Percentiles rank a stretch among this genome's conserved stretches.
Conservation (phyloP, 2,888 invertebrate genomes). For the Nomada goodeniana region DNA sequence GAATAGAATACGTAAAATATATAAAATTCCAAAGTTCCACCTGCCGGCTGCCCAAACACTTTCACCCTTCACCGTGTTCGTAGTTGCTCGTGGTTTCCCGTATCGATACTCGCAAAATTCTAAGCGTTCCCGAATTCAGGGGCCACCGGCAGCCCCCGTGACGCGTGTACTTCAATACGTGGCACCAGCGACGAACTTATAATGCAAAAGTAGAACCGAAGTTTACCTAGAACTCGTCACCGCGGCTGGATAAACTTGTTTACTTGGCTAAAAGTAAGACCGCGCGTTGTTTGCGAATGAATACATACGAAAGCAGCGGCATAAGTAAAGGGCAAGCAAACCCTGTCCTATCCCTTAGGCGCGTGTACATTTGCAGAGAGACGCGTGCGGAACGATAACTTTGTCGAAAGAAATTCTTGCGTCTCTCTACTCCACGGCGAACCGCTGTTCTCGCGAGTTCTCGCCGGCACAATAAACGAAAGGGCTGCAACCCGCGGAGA, state of each 20-base stretch:
- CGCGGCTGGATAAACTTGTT: constrained; percentile 62
- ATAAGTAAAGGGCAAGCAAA: constrained; percentile 48
- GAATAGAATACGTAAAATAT: background rate
- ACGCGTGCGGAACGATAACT: constrained; percentile 21
- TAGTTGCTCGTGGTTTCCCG: background rate
- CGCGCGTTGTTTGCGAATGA: constrained; percentile 60
- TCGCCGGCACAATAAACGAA: constrained; percentile 15
- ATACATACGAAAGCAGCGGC: constrained; percentile 52
- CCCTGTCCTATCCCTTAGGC: constrained; percentile 26
- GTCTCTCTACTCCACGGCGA: background rate
- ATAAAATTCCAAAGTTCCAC: too few species aligned
- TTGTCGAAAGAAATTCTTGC: constrained; percentile 29
- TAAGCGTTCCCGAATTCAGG: constrained; percentile 7
- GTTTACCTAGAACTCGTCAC: constrained; percentile 46
- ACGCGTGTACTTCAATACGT: constrained; percentile 42
- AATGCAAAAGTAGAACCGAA: constrained; percentile 52
- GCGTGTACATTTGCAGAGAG: constrained; percentile 11
- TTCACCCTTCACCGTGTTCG: background rate
- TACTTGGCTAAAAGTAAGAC: constrained; percentile 60
- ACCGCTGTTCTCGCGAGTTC: background rate
- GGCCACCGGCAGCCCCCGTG: constrained; percentile 18
- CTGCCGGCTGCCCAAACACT: too few species aligned
- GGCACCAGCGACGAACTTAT: constrained; percentile 43
- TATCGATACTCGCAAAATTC: background rate
- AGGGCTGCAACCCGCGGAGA: background rate